Evolutionary conservation across 2,113 vertebrate genomes (phyloP).

Genomic region (Malurus cyaneus): DNA sequence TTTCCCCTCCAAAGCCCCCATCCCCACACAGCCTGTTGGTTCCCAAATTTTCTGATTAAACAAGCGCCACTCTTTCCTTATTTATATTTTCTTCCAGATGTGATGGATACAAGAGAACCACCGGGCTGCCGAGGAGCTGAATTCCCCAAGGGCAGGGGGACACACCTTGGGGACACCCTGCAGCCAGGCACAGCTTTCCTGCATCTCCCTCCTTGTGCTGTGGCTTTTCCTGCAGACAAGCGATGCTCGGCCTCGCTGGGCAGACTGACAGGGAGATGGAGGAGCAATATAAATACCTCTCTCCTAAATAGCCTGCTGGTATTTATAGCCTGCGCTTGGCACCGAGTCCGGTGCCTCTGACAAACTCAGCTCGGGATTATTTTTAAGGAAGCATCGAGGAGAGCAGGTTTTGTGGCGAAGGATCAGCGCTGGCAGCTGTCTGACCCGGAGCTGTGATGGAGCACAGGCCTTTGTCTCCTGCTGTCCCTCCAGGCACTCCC

Average conservation of each 20-base stretch:
- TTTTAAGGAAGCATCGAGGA: background rate
- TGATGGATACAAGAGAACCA: background rate
- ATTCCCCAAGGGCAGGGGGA: background rate
- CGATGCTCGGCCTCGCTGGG: background rate
- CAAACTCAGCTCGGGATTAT: background rate
- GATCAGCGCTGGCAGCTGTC: fast-evolving
- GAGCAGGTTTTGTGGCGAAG: background rate
- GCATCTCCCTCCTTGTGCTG: fast-evolving
- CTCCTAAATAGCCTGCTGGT: constrained; percentile 17
- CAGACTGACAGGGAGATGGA: background rate
- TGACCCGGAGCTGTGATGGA: background rate
- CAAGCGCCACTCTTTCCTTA: fast-evolving
- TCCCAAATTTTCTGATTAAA: background rate
- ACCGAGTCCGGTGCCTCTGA: background rate
- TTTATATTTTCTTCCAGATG: background rate
- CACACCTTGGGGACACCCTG: background rate
- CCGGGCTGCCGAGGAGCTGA: fast-evolving
- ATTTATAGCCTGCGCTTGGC: constrained; percentile 49
- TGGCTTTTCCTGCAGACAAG: background rate
- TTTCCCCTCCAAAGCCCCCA: background rate
- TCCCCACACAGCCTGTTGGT: background rate
- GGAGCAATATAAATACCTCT: background rate
- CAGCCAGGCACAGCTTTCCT: fast-evolving
- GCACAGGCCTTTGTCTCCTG: fast-evolving
- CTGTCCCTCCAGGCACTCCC: background rate